Conservation (phyloP, 2,888 invertebrate species). For the Caenorhabditis afra region DNA sequence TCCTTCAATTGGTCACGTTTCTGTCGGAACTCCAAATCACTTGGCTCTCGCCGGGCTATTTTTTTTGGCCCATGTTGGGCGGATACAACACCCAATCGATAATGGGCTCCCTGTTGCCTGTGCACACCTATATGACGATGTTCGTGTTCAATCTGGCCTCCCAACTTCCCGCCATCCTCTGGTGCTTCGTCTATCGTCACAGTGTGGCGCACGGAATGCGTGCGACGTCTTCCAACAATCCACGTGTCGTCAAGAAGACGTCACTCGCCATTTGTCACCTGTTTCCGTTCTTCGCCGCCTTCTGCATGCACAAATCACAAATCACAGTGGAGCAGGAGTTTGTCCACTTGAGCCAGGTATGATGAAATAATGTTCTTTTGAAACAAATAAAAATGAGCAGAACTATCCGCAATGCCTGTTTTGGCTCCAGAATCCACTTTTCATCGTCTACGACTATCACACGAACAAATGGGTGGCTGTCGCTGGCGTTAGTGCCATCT, state of each 20-base stretch:
- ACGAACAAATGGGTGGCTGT: slow-evolving; percentile 28
- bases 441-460: slow-evolving; percentile 38
- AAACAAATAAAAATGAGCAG: too few species aligned
- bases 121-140: slow-evolving; percentile 20
- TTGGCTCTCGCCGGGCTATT: slow-evolving; percentile 23
- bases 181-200: slow-evolving; percentile 40
- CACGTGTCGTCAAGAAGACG: neutral
- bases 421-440: slow-evolving; percentile 8
- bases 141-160: slow-evolving; percentile 12
- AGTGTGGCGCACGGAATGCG: slow-evolving; percentile 16
- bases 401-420: slow-evolving; percentile 31
- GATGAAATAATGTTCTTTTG: neutral
- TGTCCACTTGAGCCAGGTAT: neutral
- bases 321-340: neutral
- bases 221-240: neutral
- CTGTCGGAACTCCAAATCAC: slow-evolving; percentile 38
- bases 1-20: slow-evolving; percentile 18
- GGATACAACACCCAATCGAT: slow-evolving; percentile 26
- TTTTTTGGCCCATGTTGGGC: slow-evolving; percentile 47
- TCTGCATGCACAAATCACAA: neutral
- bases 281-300: slow-evolving; percentile 10
- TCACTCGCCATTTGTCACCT: neutral
- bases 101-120: slow-evolving; percentile 1
- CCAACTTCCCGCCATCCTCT: slow-evolving; percentile 17
- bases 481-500: slow-evolving; percentile 13